A percentile compares a stretch with the other conserved stretches of the same genome.
Conservation (phyloP, 2,888 invertebrate species). For the Diachrysia chrysitis region DNA sequence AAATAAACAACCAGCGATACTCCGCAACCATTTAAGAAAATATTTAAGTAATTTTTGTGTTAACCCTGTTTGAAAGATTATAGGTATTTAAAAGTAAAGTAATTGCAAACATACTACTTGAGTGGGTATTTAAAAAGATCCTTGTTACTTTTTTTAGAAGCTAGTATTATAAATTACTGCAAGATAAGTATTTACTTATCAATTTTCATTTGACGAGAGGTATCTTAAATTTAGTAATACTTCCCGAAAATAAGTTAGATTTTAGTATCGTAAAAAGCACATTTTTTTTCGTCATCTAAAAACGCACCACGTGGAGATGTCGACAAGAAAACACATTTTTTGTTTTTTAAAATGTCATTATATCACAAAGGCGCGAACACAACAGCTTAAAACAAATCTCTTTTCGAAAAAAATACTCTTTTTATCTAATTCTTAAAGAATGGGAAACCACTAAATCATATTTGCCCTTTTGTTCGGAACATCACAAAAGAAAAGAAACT, state of each 20-base stretch:
- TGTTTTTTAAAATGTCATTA: slow-evolving; percentile 40
- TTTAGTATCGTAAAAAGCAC: slow-evolving; percentile 17
- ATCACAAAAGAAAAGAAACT: slow-evolving; percentile 80
- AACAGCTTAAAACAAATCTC: slow-evolving; percentile 44
- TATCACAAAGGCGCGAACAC: slow-evolving; percentile 42
- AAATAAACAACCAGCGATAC: slow-evolving; percentile 75
- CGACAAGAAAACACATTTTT: slow-evolving; percentile 24
- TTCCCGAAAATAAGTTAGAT: slow-evolving; percentile 29
- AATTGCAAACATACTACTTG: neutral
- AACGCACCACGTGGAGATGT: slow-evolving; percentile 29
- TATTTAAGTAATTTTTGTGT: slow-evolving; percentile 38
- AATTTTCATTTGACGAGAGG: no score
- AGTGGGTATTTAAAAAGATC: neutral
- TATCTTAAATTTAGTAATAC: no score
- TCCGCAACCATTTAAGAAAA: slow-evolving; percentile 68
- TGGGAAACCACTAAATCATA: slow-evolving; percentile 82
- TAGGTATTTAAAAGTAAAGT: neutral
- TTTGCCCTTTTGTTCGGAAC: slow-evolving; percentile 76
- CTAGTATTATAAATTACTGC: no score
- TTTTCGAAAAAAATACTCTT: slow-evolving; percentile 23
- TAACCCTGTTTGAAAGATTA: slow-evolving; percentile 18
- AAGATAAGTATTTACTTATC: no score
- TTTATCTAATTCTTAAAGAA: slow-evolving; percentile 64
- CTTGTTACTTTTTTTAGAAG: no score
- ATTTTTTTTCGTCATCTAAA: slow-evolving; percentile 45